These are phyloP conservation scores for Hirudinaria manillensis DNA, from an alignment of 2,888 invertebrate genomes.

Conservation along the genomic window DNA sequence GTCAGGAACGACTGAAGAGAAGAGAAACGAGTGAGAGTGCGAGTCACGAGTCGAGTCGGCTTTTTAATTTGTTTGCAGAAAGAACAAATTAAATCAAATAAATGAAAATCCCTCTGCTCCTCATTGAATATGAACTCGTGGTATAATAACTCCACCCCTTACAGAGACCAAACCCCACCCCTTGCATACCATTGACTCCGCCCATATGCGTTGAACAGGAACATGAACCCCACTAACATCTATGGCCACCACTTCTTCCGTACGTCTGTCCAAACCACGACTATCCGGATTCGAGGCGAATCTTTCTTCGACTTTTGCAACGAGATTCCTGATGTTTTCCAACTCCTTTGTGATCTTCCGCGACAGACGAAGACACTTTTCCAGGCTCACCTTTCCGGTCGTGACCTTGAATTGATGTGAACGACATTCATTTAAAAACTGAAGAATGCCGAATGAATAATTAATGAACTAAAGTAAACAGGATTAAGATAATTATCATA, in stretches of 20 bases:
- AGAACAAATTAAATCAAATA: too few relatives aligned
- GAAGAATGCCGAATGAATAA: not conserved
- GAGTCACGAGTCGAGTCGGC: too few relatives aligned
- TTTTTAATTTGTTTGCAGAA: too few relatives aligned
- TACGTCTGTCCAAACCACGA: not conserved
- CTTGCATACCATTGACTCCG: too few relatives aligned
- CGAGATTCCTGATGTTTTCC: not conserved
- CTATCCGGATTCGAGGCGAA: not conserved
- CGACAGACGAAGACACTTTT: conserved; percentile 8
- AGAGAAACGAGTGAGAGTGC: not conserved
- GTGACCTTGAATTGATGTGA: conserved; percentile 15
- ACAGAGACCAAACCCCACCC: too few relatives aligned
- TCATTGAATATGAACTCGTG: too few relatives aligned
- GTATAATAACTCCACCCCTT: too few relatives aligned
- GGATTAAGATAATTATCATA: too few relatives aligned
- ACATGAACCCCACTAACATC: not conserved
- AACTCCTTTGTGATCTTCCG: conserved; percentile 23
- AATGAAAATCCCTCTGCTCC: too few relatives aligned
- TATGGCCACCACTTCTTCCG: not conserved
- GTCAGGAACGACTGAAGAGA: not conserved
- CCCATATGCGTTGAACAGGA: too few relatives aligned
- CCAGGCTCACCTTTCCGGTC: conserved; percentile 16
- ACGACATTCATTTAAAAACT: not conserved
- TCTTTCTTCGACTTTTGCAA: not conserved
- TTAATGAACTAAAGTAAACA: not conserved